Evolutionary conservation across 2,797 vertebrate genomes (phyloP).

Genomic region (Huso huso): DNA sequence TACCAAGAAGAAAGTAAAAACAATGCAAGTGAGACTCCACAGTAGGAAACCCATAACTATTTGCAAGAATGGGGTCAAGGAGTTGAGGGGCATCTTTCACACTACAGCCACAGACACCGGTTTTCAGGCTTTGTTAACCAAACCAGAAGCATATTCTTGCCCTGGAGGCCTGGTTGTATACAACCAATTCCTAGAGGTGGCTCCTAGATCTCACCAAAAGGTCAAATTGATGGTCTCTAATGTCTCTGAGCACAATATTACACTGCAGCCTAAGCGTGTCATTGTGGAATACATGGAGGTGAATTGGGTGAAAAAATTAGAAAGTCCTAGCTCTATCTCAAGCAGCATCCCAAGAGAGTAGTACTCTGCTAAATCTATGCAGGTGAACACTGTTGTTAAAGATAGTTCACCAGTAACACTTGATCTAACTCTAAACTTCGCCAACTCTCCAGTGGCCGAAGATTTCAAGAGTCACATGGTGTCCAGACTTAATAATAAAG

Average conservation of each 20-base stretch:
- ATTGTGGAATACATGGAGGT: conserved; percentile 1
- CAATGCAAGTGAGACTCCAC: too few relatives aligned
- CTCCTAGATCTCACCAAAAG: neutral
- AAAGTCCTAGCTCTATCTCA: neutral
- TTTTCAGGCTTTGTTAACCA: too few relatives aligned
- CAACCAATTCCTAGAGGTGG: too few relatives aligned
- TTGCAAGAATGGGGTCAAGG: too few relatives aligned
- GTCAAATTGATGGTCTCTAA: conserved; percentile 2
- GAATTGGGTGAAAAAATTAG: neutral
- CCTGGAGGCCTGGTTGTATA: too few relatives aligned
- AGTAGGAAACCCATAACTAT: too few relatives aligned
- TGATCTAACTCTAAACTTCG: conserved; percentile 3
- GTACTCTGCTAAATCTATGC: neutral
- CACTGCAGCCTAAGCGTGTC: neutral
- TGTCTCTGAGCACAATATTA: conserved; percentile 4
- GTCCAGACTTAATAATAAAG: neutral
- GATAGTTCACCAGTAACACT: too few relatives aligned
- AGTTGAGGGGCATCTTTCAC: too few relatives aligned
- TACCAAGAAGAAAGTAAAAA: too few relatives aligned
- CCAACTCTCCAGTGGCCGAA: conserved; percentile 6
- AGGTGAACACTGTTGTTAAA: too few relatives aligned
- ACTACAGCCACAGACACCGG: too few relatives aligned
- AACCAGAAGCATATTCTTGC: too few relatives aligned
- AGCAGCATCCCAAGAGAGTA: neutral
- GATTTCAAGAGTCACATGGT: neutral